A percentile compares a stretch with the other conserved stretches of the same genome.
Evolutionary conservation across 2,888 invertebrate species (phyloP).

Genomic region (Hemaris fuciformis): DNA sequence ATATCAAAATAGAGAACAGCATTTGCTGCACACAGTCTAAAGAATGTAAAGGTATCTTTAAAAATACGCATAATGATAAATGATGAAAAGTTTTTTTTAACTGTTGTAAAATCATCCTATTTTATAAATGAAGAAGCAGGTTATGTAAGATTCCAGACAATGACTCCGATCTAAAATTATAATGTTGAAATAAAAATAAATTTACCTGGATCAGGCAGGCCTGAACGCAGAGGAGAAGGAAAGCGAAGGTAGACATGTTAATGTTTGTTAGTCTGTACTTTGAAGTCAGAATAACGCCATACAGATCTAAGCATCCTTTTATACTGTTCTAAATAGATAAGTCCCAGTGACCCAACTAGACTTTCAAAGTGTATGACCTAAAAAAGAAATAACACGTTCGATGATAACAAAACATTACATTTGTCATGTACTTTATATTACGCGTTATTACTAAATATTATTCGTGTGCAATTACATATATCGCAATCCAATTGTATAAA

Average conservation of each 20-base stretch:
- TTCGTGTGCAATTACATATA: no score
- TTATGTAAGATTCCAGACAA: no score
- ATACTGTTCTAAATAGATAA: background rate
- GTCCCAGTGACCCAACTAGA: background rate
- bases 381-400: background rate
- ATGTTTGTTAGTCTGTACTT: background rate
- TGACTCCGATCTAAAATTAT: no score
- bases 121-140: no score
- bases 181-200: no score
- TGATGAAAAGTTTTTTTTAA: no score
- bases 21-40: slow-evolving; percentile 7
- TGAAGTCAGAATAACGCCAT: background rate
- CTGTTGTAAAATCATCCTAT: no score
- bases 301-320: background rate
- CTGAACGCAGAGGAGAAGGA: slow-evolving; percentile 35
- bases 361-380: background rate
- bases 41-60: no score
- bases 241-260: slow-evolving; percentile 36
- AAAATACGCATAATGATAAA: no score
- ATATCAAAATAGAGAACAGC: background rate
- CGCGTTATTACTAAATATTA: no score
- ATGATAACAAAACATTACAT: background rate
- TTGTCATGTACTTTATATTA: background rate
- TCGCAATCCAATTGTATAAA: background rate
- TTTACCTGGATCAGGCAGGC: slow-evolving; percentile 43